Conservation (phyloP, 2,797 vertebrate genomes). For the Brachyalestes nurse region DNA sequence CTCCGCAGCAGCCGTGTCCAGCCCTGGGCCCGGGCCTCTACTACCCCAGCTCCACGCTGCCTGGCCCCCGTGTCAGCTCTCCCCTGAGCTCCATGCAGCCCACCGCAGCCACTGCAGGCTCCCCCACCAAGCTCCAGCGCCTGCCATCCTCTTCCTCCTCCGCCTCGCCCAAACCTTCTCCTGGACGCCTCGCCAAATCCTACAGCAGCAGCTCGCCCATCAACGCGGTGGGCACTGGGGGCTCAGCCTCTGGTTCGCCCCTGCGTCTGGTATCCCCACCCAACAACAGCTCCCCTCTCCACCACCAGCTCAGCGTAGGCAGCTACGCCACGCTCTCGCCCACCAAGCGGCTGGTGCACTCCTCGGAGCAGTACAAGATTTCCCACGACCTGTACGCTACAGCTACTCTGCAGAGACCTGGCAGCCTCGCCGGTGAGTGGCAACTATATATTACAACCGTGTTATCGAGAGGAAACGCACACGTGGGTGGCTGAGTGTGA, state of each 20-base stretch:
- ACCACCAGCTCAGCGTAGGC: slow-evolving; percentile 96
- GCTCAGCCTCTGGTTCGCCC: slow-evolving; percentile 78
- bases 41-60: slow-evolving; percentile 95
- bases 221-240: slow-evolving; percentile 82
- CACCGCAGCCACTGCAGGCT: slow-evolving; percentile 77
- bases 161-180: slow-evolving; percentile 93
- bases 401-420: slow-evolving; percentile 94
- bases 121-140: slow-evolving; percentile 92
- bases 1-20: slow-evolving; percentile 73
- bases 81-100: slow-evolving; percentile 84
- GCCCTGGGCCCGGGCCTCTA: slow-evolving; percentile 79
- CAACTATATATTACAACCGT: slow-evolving; percentile 5
- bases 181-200: slow-evolving; percentile 91
- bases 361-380: slow-evolving; percentile 95
- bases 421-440: slow-evolving; percentile 91
- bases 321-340: slow-evolving; percentile 97
- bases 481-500: no score
- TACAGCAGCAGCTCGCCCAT: slow-evolving; percentile 93
- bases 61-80: slow-evolving; percentile 90
- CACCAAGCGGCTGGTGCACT: slow-evolving; percentile 93
- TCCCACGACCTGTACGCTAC: slow-evolving; percentile 95
- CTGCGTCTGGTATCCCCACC: slow-evolving; percentile 90
- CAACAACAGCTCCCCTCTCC: slow-evolving; percentile 89
- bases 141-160: slow-evolving; percentile 77
- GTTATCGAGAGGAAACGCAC: not conserved